phyloP scores from a whole-genome alignment of 2,888 invertebrate genomes.

The Galeopsomyia nigrocyanea region DNA sequence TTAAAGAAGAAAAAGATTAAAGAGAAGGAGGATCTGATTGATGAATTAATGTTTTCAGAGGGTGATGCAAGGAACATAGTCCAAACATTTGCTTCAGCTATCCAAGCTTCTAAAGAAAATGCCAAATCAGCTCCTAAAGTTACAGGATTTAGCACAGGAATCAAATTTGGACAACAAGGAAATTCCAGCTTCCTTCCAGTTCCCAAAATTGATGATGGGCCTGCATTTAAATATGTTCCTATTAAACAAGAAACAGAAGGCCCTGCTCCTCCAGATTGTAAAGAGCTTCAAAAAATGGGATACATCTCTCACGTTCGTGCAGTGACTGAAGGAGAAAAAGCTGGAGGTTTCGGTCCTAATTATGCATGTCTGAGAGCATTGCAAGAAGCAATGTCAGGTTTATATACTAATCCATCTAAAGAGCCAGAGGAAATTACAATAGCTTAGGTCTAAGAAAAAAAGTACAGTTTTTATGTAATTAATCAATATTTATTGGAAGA shows the following conservation, averaged over 20 bases:
- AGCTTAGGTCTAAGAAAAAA: constrained; percentile 11
- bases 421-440: constrained; percentile 35
- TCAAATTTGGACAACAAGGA: constrained; percentile 81
- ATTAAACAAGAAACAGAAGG: constrained; percentile 73
- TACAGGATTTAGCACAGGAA: constrained; percentile 88
- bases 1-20: constrained; percentile 86
- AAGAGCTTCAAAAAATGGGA: constrained; percentile 76
- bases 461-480: not conserved
- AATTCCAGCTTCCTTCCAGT: constrained; percentile 77
- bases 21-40: constrained; percentile 92
- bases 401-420: constrained; percentile 71
- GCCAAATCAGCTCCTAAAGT: constrained; percentile 70
- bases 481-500: not conserved
- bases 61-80: constrained; percentile 91
- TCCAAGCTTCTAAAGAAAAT: constrained; percentile 78
- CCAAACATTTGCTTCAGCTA: constrained; percentile 81
- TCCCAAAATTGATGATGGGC: constrained; percentile 83
- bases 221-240: constrained; percentile 79
- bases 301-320: constrained; percentile 82
- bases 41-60: constrained; percentile 94
- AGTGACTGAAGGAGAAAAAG: constrained; percentile 82
- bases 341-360: constrained; percentile 88
- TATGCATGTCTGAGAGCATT: constrained; percentile 89
- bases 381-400: constrained; percentile 88
- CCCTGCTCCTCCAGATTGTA: constrained; percentile 77